Base-by-base conservation (phyloP, 1,140 invertebrate species). In the Brachionus rotundiformis region DNA sequence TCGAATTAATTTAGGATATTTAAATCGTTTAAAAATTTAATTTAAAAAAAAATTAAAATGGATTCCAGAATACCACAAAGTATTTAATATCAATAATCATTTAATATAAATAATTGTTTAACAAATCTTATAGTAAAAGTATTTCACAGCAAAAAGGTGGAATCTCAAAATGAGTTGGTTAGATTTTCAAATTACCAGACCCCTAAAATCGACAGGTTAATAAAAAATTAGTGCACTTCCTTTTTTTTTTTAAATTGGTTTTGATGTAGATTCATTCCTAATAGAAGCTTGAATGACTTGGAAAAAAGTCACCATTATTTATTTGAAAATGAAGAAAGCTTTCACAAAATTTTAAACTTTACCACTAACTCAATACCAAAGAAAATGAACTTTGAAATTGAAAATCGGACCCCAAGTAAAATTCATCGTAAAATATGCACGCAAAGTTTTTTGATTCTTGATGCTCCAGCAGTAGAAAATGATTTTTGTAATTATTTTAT, bases 391-490 rank as follows among this genome's bases (percentile, higher is more conserved):
- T 3, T 1, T 16, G 19, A 29, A 7, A 1, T 27, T 10, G n/a
- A 59, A 1, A 25, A 41, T 59, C 49, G 4, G 16, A 33, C 29
- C 2, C 47, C 31, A 3, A 7, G 25, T 16, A 39, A 54, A 63
- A 5, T 39, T 10, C 1, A 6, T 19, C 5, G 76, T 59, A 54
- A 79, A 19, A 8, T 79, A 39, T 7, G 25, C 10, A 59, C 94
- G 86, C 91, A 92, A 79, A 94, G 95, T 19, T 95, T 98, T 85
- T 90, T 94, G 83, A 96, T 98, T 84, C 89, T 98, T 25, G 96
- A 98, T 91, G 96, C 96, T 36, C 96, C 96, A 83, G 95, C 98
- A 85, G 94, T 98, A 84, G 89, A 96, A 23, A 94, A 98, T 88
- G 95, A 98, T 89, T 98, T 96, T 89, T 98, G 94, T 94, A 90